Conservation (phyloP, 2,888 invertebrate genomes). For the Odontothrips loti region DNA sequence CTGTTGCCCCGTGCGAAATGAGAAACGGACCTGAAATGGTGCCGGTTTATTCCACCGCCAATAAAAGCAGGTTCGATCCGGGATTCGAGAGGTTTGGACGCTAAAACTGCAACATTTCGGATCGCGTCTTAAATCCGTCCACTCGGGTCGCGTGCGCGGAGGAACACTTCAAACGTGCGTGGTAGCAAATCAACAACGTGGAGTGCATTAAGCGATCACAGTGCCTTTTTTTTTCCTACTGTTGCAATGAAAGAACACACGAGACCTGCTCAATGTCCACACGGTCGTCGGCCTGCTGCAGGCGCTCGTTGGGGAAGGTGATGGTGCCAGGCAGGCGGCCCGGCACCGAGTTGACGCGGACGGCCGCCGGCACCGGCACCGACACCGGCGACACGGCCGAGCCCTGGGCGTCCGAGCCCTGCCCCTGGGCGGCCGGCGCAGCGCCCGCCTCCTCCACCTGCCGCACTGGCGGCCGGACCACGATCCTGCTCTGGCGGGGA, state of each 20-base stretch:
- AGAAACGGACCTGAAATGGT: neutral
- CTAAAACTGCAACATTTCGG: no score
- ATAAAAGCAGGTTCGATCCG: no score
- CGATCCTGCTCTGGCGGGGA: neutral
- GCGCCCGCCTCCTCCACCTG: neutral
- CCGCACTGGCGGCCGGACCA: neutral
- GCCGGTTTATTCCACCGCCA: no score
- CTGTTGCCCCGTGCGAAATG: neutral
- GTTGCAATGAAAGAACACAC: neutral
- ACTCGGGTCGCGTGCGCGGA: neutral
- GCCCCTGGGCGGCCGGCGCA: no score
- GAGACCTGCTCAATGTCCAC: neutral
- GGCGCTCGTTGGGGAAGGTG: slow-evolving; percentile 4
- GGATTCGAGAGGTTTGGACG: no score
- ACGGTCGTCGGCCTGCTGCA: slow-evolving; percentile 21
- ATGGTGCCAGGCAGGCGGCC: neutral
- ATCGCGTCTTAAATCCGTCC: neutral
- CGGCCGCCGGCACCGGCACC: neutral
- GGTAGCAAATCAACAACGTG: neutral
- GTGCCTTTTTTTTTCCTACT: neutral
- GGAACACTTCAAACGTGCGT: neutral
- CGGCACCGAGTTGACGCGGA: neutral
- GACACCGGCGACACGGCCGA: neutral
- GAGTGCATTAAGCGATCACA: neutral
- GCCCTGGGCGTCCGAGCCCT: neutral